Evolutionary conservation across 2,888 invertebrate genomes (phyloP).

Genomic region (Drosophila falleni): DNA sequence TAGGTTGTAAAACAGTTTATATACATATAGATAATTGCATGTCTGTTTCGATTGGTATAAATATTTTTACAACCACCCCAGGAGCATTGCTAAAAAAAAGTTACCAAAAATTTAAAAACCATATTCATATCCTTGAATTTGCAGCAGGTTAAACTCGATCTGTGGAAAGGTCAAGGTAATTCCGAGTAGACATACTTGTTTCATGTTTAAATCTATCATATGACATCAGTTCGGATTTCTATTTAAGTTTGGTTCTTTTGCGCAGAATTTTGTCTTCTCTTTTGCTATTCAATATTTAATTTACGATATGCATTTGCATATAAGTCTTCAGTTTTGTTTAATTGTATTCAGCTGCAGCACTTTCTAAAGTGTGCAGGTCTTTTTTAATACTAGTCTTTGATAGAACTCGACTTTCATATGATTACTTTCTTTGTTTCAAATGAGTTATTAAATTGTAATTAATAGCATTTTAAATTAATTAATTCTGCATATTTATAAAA

Average conservation of each 20-base stretch:
- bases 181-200: not conserved
- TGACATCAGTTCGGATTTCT: constrained; percentile 41
- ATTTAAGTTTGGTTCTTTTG: constrained; percentile 15
- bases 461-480: constrained; percentile 78
- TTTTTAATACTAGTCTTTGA: not conserved
- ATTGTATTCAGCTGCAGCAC: constrained; percentile 38
- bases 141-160: not conserved
- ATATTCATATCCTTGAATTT: constrained; percentile 29
- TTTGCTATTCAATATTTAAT: constrained; percentile 6
- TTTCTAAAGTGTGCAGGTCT: constrained; percentile 32
- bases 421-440: constrained; percentile 70
- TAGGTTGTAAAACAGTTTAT: constrained; percentile 26
- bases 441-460: constrained; percentile 76
- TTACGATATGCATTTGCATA: constrained; percentile 16
- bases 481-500: constrained; percentile 79
- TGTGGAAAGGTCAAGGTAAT: constrained; percentile 15
- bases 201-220: constrained; percentile 9
- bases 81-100: not conserved
- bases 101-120: constrained; percentile 1
- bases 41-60: constrained; percentile 37
- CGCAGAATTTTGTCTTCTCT: constrained; percentile 5
- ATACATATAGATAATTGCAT: constrained; percentile 36
- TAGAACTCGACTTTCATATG: constrained; percentile 19
- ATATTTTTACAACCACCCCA: constrained; percentile 26
- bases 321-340: constrained; percentile 3